A percentile compares a stretch with the other conserved stretches of the same genome.
Conservation (phyloP, 1,140 invertebrate species). For the Drosophila neocordata region DNA sequence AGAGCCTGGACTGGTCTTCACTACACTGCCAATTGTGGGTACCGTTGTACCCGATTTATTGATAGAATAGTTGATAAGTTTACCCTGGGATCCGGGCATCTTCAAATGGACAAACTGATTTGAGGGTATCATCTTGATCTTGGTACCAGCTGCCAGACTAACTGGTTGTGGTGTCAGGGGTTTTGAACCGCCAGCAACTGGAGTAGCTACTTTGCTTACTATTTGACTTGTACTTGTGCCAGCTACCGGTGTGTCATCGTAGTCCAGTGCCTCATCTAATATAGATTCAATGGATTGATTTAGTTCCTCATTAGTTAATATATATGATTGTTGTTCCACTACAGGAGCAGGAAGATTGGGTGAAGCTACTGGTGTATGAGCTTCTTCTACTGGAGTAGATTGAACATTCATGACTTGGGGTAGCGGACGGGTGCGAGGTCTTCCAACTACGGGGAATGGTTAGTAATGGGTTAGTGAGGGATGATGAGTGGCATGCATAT, state of each 20-base stretch:
- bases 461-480: conserved; percentile 54
- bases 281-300: conserved; percentile 79
- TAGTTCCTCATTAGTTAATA: conserved; percentile 68
- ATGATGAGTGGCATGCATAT: not conserved
- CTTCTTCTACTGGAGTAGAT: conserved; percentile 31
- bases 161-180: conserved; percentile 32
- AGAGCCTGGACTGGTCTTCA: conserved; percentile 54
- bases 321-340: conserved; percentile 20
- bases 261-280: conserved; percentile 61
- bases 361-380: conserved; percentile 13
- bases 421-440: conserved; percentile 82
- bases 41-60: conserved; percentile 40
- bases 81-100: conserved; percentile 49
- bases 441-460: conserved; percentile 72
- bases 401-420: conserved; percentile 31
- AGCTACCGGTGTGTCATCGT: conserved; percentile 38
- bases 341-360: not conserved
- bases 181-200: conserved; percentile 18
- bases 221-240: not conserved
- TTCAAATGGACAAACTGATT: conserved; percentile 78
- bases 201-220: conserved; percentile 28
- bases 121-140: conserved; percentile 79
- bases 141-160: conserved; percentile 50
- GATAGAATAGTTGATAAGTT: conserved; percentile 70
- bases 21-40: conserved; percentile 64